Base-by-base conservation (phyloP, 2,888 invertebrate genomes). In the Ectemnius lituratus region DNA sequence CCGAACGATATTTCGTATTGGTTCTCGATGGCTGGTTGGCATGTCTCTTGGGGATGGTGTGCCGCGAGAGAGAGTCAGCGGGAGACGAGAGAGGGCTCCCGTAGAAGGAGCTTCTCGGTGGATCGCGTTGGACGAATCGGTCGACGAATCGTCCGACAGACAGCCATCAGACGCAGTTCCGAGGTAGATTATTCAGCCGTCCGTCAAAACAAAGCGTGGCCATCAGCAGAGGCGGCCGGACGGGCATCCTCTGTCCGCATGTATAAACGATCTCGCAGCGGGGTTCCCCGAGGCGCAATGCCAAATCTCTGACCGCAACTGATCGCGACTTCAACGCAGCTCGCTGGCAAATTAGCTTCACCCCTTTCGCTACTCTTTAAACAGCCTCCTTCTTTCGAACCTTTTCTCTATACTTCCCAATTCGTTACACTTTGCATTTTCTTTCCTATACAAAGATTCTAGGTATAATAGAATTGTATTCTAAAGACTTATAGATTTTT, bases 191-290 rank as follows among this genome's bases (percentile, higher is more conserved):
- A 88, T 88, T 88, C 86, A 86, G 86, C 84, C 84, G 88, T 87
- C 87, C 85, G 88, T 88, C 87, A 86, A 88, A 87, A 87, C 83
- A 85, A 86, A 85, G 84, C 83, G 82, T 81, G 83, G 81, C 84
- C 85, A 84, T 86, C 86, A 85, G 75, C 83, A 76, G 80, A 80
- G 86, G 85, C 84, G 83, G 83, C 84, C 83, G 75, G 64, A 37
- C 75, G 70, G 79, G 77, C 81, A 80, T 84, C 82, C 84, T 80
- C 75, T 75, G 81, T 76, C 84, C 80, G 84, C 83, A 85, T 83
- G 81, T 85, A 84, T 84, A 85, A 86, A 75, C 81, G 84, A 87
- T 87, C 78, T 76, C 81, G 47, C 75, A 66, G 76, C 80, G 78
- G 82, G 83, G 77, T 82, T 78, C 75, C 82, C 73, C 79, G 77